Evolutionary conservation across 2,888 invertebrate species (phyloP), one percentile per base, ranked within the genome.

Genomic region (Candidula unifasciata): DNA sequence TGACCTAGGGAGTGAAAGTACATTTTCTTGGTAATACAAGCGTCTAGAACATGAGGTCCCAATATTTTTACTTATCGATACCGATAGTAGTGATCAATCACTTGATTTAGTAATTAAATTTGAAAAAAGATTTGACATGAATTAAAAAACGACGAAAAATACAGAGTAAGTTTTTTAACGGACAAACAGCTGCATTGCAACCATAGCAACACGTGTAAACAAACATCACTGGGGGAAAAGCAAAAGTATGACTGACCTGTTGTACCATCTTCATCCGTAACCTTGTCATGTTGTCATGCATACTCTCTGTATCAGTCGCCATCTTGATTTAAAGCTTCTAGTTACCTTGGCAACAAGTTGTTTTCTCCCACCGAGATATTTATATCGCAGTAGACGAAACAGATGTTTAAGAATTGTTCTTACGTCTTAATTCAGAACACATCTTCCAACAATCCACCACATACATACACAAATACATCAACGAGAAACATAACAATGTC

Each of bases 201-300:
- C 44, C n/a, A 73, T 52, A n/a, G 73, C 10, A 73, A 73, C 52
- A 52, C 44, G 3, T 18, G 27, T 5, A 27, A 33, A 44, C 27
- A 52, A 27, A 73, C 37, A 1, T 35, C 35, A 16, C 35, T 24
- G n/a, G 3, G 5, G n/a, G 37, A 73, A 44, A 24, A 5, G 1
- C 13, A 5, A 35, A n/a, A 27, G 44, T 21, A 71, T 13, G 33
- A 73, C 88, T 85, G 57, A 91, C 91, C 89, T 90, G 90, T 83
- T 90, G 89, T 3, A 91, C 88, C 89, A 91, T 88, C 80, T 87
- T 88, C 88, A 90, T 88, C 80, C 89, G 87, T 16, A 91, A 84
- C 30, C 88, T 60, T 5, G 88, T 88, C 90, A 91, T 89, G 76
- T 89, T 88, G 73, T 90, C 88, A 30, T 89, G 86, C 68, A 91